Percentiles rank a stretch among this genome's conserved stretches.
Conservation (phyloP, 2,113 vertebrate genomes). For the Arenaria interpres region DNA sequence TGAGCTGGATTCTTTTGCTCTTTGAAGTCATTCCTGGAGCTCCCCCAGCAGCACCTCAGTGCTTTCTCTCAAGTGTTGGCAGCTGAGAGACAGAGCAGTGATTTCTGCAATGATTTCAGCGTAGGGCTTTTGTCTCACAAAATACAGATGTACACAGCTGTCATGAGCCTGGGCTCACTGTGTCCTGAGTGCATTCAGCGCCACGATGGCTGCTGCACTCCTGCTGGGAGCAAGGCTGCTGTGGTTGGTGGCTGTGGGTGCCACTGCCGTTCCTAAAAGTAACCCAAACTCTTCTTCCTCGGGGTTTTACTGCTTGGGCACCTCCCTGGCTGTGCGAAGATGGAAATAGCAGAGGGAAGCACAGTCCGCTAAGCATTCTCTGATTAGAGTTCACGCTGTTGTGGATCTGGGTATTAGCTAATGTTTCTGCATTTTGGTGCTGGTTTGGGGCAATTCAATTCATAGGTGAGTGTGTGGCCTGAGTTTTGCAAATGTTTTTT, state of each 20-base stretch:
- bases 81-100: background rate
- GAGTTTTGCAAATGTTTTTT: background rate
- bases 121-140: background rate
- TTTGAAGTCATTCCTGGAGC: background rate
- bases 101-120: background rate
- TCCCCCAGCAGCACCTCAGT: background rate
- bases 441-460: background rate
- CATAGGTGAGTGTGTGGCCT: background rate
- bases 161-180: background rate
- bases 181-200: background rate
- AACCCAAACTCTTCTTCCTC: background rate
- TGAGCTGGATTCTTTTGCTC: background rate
- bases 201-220: background rate
- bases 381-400: background rate
- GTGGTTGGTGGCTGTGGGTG: background rate
- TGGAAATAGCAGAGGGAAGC: background rate
- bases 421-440: background rate
- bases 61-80: background rate
- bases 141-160: background rate
- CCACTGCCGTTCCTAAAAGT: background rate
- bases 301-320: background rate
- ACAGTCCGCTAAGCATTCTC: background rate
- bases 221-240: background rate
- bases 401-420: background rate
- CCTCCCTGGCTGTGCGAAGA: background rate